A percentile compares a stretch with the other conserved stretches of the same genome.
Evolutionary conservation across 2,797 vertebrate species (phyloP).

Genomic region (Silurus lanzhouensis): DNA sequence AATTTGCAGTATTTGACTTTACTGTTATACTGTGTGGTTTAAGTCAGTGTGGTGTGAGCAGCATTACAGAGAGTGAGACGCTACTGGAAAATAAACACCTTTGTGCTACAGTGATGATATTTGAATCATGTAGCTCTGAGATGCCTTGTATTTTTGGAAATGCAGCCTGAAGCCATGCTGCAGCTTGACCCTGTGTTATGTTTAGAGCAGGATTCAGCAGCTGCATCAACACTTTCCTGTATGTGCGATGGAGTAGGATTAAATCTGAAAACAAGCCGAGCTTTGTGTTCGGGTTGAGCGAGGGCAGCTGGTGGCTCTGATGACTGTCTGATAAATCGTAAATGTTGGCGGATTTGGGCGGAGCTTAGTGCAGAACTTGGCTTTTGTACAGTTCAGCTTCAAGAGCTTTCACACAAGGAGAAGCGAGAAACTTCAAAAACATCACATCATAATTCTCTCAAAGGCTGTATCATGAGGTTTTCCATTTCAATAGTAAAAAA

Average conservation of each 20-base stretch:
- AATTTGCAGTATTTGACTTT: no score
- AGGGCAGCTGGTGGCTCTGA: neutral
- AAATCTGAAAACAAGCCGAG: neutral
- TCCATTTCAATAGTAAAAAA: neutral
- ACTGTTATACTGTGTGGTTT: no score
- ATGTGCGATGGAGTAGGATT: neutral
- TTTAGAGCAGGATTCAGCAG: neutral
- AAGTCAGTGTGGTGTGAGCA: no score
- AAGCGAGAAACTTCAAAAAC: neutral
- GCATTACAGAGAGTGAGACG: no score
- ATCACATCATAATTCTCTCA: neutral
- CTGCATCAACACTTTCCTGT: neutral
- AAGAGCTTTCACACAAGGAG: neutral
- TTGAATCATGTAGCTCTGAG: neutral
- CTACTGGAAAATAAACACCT: no score
- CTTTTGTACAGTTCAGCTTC: neutral
- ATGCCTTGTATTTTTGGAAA: neutral
- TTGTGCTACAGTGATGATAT: neutral
- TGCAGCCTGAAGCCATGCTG: neutral
- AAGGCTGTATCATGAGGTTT: neutral
- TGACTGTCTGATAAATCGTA: neutral
- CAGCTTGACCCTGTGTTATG: neutral
- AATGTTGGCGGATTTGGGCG: neutral
- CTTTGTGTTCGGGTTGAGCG: neutral
- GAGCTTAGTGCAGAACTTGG: neutral